These are phyloP conservation scores for Buphagus erythrorhynchus DNA, from an alignment of 2,797 vertebrate species.

Conservation along the genomic window DNA sequence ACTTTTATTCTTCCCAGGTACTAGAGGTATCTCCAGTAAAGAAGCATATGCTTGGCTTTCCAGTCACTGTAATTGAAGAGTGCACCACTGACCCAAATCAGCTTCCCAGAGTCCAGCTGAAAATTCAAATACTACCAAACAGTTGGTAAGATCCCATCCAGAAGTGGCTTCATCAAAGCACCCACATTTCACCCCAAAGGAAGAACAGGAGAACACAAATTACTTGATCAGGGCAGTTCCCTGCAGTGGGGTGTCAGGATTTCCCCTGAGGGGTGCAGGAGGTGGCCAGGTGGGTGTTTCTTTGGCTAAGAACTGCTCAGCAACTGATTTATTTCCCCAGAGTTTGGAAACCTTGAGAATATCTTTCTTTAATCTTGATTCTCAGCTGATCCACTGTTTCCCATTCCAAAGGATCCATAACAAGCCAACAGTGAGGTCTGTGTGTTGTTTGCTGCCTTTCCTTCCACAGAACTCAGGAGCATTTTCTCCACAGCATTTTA, in stretches of 20 bases:
- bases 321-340: not conserved
- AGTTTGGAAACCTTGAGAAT: not conserved
- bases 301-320: not conserved
- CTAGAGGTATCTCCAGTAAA: not conserved
- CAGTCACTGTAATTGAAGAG: not conserved
- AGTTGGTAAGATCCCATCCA: not conserved
- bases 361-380: not conserved
- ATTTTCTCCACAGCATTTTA: not conserved
- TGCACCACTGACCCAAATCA: not conserved
- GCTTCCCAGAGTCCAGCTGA: not conserved
- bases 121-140: not conserved
- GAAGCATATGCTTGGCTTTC: not conserved
- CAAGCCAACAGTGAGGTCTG: not conserved
- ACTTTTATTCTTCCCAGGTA: not conserved
- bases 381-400: not conserved
- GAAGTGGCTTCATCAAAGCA: not conserved
- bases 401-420: not conserved
- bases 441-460: not conserved
- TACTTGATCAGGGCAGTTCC: not conserved
- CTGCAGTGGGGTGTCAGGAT: not conserved
- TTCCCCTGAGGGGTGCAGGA: accelerated
- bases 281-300: not conserved
- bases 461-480: not conserved
- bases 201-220: not conserved
- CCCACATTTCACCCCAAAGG: not conserved